These are phyloP conservation scores for Erythrocercus mccallii DNA, from an alignment of 2,113 vertebrate species.

Conservation along the genomic window DNA sequence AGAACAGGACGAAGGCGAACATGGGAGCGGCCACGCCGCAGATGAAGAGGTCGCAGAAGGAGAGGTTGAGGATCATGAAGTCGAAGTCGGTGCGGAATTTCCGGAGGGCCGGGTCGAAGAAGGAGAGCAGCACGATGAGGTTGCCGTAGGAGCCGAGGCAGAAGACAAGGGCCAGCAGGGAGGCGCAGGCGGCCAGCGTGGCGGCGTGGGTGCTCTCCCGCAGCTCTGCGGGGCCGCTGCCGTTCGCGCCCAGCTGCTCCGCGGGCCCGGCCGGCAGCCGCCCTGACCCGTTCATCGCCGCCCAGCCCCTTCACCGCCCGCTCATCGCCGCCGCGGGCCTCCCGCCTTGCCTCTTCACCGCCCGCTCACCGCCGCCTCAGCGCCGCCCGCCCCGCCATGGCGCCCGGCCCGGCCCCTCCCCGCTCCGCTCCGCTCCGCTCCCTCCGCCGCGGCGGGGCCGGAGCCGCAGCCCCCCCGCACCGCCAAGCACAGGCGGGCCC, in stretches of 20 bases:
- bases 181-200: conserved; percentile 85
- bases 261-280: conserved; percentile 54
- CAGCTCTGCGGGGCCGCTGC: conserved; percentile 63
- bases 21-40: conserved; percentile 91
- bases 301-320: not conserved
- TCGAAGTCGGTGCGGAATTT: conserved; percentile 97
- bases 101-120: conserved; percentile 92
- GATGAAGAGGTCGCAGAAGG: conserved; percentile 95
- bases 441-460: not conserved
- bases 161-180: conserved; percentile 87
- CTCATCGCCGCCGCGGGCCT: not conserved
- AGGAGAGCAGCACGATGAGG: conserved; percentile 92
- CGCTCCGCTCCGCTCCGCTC: not conserved
- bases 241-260: conserved; percentile 36
- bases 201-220: conserved; percentile 80
- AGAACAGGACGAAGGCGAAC: conserved; percentile 88
- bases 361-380: not conserved
- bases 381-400: not conserved
- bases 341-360: not conserved
- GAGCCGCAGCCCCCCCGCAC: not conserved
- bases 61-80: conserved; percentile 96
- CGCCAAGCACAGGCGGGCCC: not conserved
- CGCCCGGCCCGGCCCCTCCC: not conserved
- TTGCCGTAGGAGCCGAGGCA: conserved; percentile 94
- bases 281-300: not conserved